Percentiles rank a stretch among this genome's conserved stretches.
phyloP scores from a whole-genome alignment of 2,113 vertebrate species.

The Spermophilus dauricus region DNA sequence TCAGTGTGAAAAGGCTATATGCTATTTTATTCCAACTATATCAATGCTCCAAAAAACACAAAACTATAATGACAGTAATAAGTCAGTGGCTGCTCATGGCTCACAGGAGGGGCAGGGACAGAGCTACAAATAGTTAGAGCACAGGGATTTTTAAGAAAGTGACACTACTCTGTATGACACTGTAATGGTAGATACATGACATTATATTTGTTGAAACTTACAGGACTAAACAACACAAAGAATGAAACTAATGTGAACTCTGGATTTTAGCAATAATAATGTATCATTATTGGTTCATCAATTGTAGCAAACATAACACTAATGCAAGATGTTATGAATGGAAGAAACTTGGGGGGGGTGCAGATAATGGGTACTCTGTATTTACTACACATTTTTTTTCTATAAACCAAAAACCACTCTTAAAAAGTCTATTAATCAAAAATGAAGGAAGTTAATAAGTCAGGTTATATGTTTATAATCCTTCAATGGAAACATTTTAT shows the following conservation, averaged over 20 bases:
- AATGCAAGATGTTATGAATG: not conserved
- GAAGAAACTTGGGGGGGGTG: not conserved
- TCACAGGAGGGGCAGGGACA: not conserved
- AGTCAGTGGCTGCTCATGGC: not conserved
- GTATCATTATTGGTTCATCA: not conserved
- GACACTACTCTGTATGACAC: not conserved
- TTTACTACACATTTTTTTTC: not conserved
- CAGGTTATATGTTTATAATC: constrained; percentile 21
- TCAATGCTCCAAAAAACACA: not conserved
- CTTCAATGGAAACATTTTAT: not conserved
- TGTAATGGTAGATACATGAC: not conserved
- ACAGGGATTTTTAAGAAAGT: not conserved
- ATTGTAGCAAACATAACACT: not conserved
- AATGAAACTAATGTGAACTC: not conserved
- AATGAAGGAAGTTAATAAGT: not conserved
- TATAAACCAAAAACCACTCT: not conserved
- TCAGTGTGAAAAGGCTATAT: not conserved
- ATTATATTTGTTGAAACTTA: not conserved
- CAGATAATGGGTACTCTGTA: not conserved
- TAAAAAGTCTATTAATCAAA: not conserved
- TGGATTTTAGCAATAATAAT: not conserved
- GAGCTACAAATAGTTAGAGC: not conserved
- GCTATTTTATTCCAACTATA: not conserved
- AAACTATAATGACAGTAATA: not conserved
- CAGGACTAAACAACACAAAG: not conserved